Percentiles rank a stretch among this genome's conserved stretches.
Conservation (phyloP, 2,888 invertebrate genomes). For the Tanytarsus gracilentus region DNA sequence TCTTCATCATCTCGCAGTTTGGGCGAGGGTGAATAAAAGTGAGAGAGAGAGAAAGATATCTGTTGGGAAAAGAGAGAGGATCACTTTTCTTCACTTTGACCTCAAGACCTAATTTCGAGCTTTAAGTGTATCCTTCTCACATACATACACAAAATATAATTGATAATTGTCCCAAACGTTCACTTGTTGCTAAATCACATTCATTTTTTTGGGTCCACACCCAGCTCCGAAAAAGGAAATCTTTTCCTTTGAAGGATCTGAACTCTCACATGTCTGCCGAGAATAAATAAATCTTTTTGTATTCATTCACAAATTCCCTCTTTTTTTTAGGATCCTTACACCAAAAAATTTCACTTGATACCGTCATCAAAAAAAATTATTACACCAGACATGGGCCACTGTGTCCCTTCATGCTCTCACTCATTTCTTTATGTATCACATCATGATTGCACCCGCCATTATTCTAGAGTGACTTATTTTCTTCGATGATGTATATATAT, state of each 20-base stretch:
- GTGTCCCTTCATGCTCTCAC: slow-evolving; percentile 5
- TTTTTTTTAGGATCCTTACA: not conserved
- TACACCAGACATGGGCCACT: slow-evolving; percentile 24
- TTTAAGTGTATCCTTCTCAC: too few relatives aligned
- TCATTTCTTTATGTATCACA: not conserved
- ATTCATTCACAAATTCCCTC: not conserved
- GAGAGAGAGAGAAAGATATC: not conserved
- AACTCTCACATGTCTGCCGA: not conserved
- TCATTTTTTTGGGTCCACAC: not conserved
- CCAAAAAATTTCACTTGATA: slow-evolving; percentile 22
- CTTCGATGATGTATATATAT: too few relatives aligned
- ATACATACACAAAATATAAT: slow-evolving; percentile 27
- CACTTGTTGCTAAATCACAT: slow-evolving; percentile 24
- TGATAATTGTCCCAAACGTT: slow-evolving; percentile 26
- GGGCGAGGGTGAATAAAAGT: not conserved
- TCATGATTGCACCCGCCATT: too few relatives aligned
- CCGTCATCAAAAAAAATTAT: slow-evolving; percentile 29
- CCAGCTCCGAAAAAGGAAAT: not conserved
- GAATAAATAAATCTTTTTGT: not conserved
- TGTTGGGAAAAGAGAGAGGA: not conserved
- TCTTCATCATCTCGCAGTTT: not conserved
- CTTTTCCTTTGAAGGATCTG: not conserved
- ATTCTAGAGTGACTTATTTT: too few relatives aligned
- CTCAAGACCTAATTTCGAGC: slow-evolving; percentile 28
- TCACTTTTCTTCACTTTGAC: slow-evolving; percentile 19